A percentile compares a stretch with the other conserved stretches of the same genome.
Conservation (phyloP, 2,888 invertebrate genomes). For the Eristalis pertinax region DNA sequence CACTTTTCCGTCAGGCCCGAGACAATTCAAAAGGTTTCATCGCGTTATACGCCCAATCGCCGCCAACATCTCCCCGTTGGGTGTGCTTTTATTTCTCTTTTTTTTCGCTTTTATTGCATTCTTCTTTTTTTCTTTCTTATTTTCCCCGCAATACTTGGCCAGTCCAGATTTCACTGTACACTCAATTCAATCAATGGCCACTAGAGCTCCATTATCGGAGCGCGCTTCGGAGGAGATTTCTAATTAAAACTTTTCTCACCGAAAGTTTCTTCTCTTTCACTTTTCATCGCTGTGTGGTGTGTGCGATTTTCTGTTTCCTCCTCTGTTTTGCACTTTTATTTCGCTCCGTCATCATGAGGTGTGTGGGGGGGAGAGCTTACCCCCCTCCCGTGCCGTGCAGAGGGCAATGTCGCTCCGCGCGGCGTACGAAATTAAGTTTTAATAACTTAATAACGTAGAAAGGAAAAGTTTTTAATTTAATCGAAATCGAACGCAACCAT, state of each 20-base stretch:
- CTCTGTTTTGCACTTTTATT: background rate
- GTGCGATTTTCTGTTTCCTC: conserved; percentile 26
- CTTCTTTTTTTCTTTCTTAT: background rate
- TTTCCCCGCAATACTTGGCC: conserved; percentile 28
- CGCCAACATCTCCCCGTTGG: background rate
- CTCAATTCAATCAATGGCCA: conserved; percentile 27
- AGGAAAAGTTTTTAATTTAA: conserved; percentile 57
- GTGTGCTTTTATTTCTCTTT: no score
- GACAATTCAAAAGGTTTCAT: background rate
- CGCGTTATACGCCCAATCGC: background rate
- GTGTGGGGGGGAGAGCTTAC: no score
- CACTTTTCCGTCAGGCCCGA: background rate
- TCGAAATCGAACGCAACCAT: conserved; percentile 39
- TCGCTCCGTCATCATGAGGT: background rate
- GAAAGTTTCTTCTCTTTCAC: conserved; percentile 44
- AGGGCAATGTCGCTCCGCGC: background rate
- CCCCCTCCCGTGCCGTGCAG: no score
- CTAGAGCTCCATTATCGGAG: conserved; percentile 14
- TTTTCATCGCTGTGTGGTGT: background rate
- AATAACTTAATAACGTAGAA: conserved; percentile 39
- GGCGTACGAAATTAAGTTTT: conserved; percentile 39
- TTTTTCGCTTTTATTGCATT: background rate
- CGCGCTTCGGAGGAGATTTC: conserved; percentile 30
- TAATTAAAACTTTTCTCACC: conserved; percentile 62
- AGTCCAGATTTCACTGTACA: conserved; percentile 21